Base-by-base conservation (phyloP, 2,797 vertebrate genomes). In the Intellagama lesueurii region DNA sequence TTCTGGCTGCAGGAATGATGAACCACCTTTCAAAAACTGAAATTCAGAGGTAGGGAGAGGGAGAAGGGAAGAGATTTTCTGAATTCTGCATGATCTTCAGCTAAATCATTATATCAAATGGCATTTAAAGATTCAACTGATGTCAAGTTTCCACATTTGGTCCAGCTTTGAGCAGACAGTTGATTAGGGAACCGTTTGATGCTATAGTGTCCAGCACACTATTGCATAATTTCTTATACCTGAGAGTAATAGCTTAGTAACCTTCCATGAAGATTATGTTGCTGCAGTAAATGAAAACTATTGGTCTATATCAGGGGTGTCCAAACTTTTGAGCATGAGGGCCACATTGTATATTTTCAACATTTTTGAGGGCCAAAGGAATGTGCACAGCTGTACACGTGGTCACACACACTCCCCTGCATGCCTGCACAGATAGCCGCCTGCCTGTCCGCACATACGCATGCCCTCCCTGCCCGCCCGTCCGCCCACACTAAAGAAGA, bases 21-120 rank as follows among this genome's bases (percentile, higher is more conserved):
- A 60, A 89, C 3, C 81, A 3, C 6, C 79, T 0, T 56, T 64
- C 85, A 44, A 60, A 87, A 81, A 56, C 8, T 22, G 4, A 35
- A 30, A 44, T 78, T 87, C 2, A 28, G 84, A 44, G 90, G 30
- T 47, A 12, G 56, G 24, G 30, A 60, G 8, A 60, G 0, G 52
- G 28, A 66, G 40, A 47, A 30, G 19, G 40, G 73, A 76, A 52
- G 52, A 52, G 52, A 52, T 52, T 47, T 88, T 90, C 52, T 86
- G 35, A 78, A 32, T 26, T 28, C 69, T 75, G 9, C 83, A 90
- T 87, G 73, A n/a, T 0, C 26, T 3, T 73, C 52, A 88, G 77
- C 82, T 40, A 52, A 72, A 47, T 66, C 66, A 35, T 88, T 17
- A 60, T 82, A 28, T 86, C 68, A 85, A 40, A 64, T 89, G 89